Evolutionary conservation across 2,888 invertebrate genomes (phyloP), one percentile per base, ranked within the genome.

Genomic region (Rhopalosiphum nymphaeae): DNA sequence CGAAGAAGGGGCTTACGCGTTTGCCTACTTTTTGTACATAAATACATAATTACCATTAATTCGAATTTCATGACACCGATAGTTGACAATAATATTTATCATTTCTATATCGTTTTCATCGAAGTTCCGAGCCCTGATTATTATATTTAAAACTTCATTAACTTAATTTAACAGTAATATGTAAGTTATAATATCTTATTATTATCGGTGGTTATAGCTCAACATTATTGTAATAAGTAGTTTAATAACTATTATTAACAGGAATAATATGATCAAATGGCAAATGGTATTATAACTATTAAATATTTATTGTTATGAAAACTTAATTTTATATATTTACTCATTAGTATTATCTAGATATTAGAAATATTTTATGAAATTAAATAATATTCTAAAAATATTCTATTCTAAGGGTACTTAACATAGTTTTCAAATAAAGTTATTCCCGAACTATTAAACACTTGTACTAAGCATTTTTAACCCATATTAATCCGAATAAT

Each of bases 401-500:
- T n/a, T n/a, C 61, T 67, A 16, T 16, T 67, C 13, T n/a, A 16
- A 67, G 25, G 67, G 16, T n/a, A 0, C n/a, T 1, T 5, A 67
- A 67, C 16, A 67, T 3, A 67, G 16, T 67, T n/a, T 67, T 67
- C 16, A n/a, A 67, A n/a, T 67, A 16, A 67, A 67, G n/a, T n/a
- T 67, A n/a, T n/a, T 67, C n/a, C 5, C 13, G 16, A 67, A 67
- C 13, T n/a, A 67, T 29, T 67, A 16, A 67, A 67, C 26, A 29
- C 29, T 29, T 29, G 21, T 56, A 56, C 26, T 56, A 56, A 25
- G 29, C 13, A 61, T 16, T n/a, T n/a, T 67, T n/a, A 67, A 67
- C 67, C 67, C 67, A n/a, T n/a, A 67, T 67, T 67, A 67, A n/a
- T n/a, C 67, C n/a, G 67, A 16, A 67, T 67, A 67, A n/a, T 67